Percentiles rank a stretch among this genome's conserved stretches.
phyloP scores from a whole-genome alignment of 2,888 invertebrate species.

The Epsilonema sp. region DNA sequence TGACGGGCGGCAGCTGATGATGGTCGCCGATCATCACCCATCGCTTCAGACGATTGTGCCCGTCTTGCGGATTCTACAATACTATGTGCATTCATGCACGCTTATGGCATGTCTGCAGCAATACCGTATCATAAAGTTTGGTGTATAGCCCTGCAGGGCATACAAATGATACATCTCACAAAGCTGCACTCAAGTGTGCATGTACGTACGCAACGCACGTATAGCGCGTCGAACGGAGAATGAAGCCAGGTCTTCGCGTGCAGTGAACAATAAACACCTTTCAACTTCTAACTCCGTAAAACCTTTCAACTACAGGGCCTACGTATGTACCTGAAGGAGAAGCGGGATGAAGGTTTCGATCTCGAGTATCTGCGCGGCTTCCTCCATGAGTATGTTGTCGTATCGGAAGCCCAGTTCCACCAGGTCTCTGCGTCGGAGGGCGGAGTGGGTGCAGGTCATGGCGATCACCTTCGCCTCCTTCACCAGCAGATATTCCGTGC shows the following conservation, averaged over 20 bases:
- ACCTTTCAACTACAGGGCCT: too few relatives aligned
- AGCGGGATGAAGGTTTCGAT: conserved; percentile 98
- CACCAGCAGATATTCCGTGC: conserved; percentile 84
- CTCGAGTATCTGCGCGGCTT: conserved; percentile 92
- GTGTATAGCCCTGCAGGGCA: too few relatives aligned
- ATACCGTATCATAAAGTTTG: too few relatives aligned
- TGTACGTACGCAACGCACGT: too few relatives aligned
- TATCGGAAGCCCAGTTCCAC: conserved; percentile 72
- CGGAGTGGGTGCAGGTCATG: conserved; percentile 99
- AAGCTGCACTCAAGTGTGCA: too few relatives aligned
- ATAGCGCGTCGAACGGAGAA: too few relatives aligned
- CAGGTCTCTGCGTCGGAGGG: conserved; percentile 78
- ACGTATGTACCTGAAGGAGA: conserved; percentile 60
- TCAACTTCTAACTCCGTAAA: too few relatives aligned
- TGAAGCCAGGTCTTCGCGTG: too few relatives aligned
- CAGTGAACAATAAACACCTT: too few relatives aligned
- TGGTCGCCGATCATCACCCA: conserved; percentile 99
- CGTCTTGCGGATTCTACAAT: conserved; percentile 71
- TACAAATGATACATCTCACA: too few relatives aligned
- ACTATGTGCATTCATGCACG: too few relatives aligned
- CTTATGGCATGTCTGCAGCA: too few relatives aligned
- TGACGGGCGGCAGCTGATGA: conserved; percentile 94
- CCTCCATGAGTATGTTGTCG: conserved; percentile 98
- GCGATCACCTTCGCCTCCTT: conserved; percentile 99
- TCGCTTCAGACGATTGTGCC: conserved; percentile 76